phyloP scores from a whole-genome alignment of 1,140 invertebrate species.

The Drosophila arawakana region DNA sequence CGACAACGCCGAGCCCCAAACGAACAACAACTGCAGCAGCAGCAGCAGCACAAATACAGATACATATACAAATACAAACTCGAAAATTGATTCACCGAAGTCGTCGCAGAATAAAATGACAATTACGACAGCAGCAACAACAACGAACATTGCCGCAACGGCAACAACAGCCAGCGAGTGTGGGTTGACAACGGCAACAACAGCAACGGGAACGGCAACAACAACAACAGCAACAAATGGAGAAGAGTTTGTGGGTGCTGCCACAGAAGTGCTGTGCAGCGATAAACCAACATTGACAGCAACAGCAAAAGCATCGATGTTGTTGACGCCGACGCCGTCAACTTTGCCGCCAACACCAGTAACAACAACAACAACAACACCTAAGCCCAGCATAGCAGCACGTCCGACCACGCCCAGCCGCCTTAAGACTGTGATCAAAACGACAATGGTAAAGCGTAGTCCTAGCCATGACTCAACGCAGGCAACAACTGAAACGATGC shows the following conservation, averaged over 20 bases:
- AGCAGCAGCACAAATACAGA: slow-evolving; percentile 3
- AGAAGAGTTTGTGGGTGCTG: slow-evolving; percentile 74
- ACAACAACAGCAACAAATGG: slow-evolving; percentile 36
- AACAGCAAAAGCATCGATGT: slow-evolving; percentile 37
- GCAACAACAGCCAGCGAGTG: slow-evolving; percentile 62
- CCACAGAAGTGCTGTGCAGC: slow-evolving; percentile 77
- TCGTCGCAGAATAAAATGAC: slow-evolving; percentile 82
- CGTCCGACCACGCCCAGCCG: slow-evolving; percentile 81
- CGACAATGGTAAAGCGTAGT: slow-evolving; percentile 84
- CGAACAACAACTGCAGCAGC: slow-evolving; percentile 51
- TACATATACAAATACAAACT: slow-evolving; percentile 49
- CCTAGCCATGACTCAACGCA: slow-evolving; percentile 81
- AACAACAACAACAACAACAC: slow-evolving; percentile 54
- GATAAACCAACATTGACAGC: slow-evolving; percentile 78
- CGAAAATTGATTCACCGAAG: slow-evolving; percentile 77
- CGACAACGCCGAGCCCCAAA: slow-evolving; percentile 61
- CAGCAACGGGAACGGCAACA: slow-evolving; percentile 40
- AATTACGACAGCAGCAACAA: slow-evolving; percentile 75
- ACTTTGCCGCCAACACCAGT: slow-evolving; percentile 36
- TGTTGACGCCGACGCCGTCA: slow-evolving; percentile 12
- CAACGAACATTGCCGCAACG: slow-evolving; percentile 54
- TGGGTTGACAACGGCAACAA: slow-evolving; percentile 62
- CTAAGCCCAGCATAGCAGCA: slow-evolving; percentile 75
- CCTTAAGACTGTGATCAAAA: slow-evolving; percentile 84
- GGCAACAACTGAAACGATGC: slow-evolving; percentile 46